phyloP scores from a whole-genome alignment of 1,140 invertebrate species.

The Laupala kohalensis region DNA sequence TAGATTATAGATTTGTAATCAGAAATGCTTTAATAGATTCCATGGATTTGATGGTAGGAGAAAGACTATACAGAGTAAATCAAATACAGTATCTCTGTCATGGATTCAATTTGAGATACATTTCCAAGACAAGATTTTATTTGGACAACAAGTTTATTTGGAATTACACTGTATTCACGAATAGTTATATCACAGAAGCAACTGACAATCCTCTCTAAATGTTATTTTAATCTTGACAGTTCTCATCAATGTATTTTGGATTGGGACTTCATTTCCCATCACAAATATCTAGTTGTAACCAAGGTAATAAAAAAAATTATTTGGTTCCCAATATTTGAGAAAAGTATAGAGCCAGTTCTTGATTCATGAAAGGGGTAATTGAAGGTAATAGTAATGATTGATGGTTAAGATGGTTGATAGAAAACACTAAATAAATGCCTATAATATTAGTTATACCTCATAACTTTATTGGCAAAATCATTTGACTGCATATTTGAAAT shows the following conservation, averaged over 20 bases:
- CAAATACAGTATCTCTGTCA: not conserved
- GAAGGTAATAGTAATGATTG: not conserved
- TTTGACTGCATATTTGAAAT: not conserved
- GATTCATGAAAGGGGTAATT: not conserved
- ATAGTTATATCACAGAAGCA: not conserved
- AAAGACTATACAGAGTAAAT: not conserved
- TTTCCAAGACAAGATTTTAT: not conserved
- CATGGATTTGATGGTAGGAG: not conserved
- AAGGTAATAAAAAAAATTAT: not conserved
- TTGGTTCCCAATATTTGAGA: not conserved
- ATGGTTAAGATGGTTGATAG: not conserved
- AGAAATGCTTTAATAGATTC: too few species aligned
- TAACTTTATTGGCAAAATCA: not conserved
- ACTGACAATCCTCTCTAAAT: not conserved
- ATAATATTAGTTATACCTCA: too few species aligned
- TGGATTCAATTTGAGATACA: not conserved
- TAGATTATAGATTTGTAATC: too few species aligned
- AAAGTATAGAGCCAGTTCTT: not conserved
- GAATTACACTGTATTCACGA: not conserved
- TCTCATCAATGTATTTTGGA: too few species aligned
- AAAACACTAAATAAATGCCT: too few species aligned
- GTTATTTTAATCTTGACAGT: not conserved
- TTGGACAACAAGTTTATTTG: not conserved
- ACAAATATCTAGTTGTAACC: too few species aligned
- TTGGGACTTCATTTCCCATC: too few species aligned